These are phyloP conservation scores for Oligia fasciuncula DNA, from an alignment of 2,888 invertebrate genomes.

Conservation along the genomic window DNA sequence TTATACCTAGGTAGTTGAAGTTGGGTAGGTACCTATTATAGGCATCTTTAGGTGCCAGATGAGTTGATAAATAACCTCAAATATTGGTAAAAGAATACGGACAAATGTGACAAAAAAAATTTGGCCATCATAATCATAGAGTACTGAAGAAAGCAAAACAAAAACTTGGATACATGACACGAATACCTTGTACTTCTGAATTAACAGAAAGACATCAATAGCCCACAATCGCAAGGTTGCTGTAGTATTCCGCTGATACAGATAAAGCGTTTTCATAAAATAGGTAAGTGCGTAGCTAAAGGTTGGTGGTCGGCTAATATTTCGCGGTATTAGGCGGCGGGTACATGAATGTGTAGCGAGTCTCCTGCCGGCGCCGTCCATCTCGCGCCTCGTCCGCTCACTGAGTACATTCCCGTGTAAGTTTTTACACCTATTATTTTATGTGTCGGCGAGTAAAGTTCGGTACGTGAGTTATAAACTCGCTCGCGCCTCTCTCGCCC, in stretches of 20 bases:
- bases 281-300: conserved; percentile 52
- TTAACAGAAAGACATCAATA: conserved; percentile 49
- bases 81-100: background rate
- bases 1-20: too few species aligned
- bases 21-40: background rate
- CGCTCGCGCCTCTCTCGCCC: conserved; percentile 90
- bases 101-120: too few species aligned
- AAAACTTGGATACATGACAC: background rate
- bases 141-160: background rate
- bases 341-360: conserved; percentile 67
- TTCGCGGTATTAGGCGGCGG: conserved; percentile 64
- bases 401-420: conserved; percentile 90
- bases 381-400: conserved; percentile 86
- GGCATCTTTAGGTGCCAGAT: too few species aligned
- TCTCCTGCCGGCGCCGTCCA: conserved; percentile 80
- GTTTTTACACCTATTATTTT: conserved; percentile 91
- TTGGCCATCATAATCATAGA: background rate
- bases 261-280: conserved; percentile 66
- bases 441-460: conserved; percentile 90
- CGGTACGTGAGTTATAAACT: conserved; percentile 91
- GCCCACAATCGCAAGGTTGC: conserved; percentile 44
- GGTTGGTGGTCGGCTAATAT: conserved; percentile 59
- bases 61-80: background rate
- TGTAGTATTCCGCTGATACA: conserved; percentile 48
- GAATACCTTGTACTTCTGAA: conserved; percentile 30